Percentiles rank a stretch among this genome's conserved stretches.
These are phyloP conservation scores for Jaculus jaculus DNA, from an alignment of 2,113 vertebrate genomes.

Conservation along the genomic window DNA sequence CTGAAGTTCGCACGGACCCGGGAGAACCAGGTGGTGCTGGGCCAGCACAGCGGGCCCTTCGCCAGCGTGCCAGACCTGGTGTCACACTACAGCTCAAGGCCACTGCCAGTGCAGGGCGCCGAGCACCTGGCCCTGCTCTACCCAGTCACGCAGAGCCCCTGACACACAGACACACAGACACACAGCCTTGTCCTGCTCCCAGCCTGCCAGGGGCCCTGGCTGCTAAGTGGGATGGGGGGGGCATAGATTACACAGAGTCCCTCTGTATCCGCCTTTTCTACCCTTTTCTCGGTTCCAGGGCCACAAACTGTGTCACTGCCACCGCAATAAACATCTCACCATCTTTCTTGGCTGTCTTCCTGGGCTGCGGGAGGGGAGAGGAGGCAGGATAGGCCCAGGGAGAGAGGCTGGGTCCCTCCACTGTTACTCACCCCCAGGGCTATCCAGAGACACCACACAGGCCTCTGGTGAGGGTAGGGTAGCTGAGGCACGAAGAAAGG, in stretches of 20 bases:
- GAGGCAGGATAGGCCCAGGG: neutral
- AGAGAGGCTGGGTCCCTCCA: neutral
- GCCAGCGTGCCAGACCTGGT: conserved; percentile 92
- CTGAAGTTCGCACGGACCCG: conserved; percentile 92
- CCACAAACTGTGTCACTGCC: neutral
- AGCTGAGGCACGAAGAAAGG: neutral
- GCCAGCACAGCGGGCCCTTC: conserved; percentile 94
- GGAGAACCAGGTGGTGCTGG: conserved; percentile 90
- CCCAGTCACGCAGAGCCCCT: conserved; percentile 90
- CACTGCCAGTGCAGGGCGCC: conserved; percentile 92
- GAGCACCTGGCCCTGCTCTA: conserved; percentile 93
- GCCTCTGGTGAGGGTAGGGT: too few species aligned
- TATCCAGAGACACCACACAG: neutral
- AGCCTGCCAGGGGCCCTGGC: neutral
- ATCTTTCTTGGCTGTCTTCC: neutral
- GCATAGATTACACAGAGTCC: neutral
- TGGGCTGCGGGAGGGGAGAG: neutral
- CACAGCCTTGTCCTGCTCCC: neutral
- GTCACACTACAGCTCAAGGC: conserved; percentile 91
- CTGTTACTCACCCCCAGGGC: neutral
- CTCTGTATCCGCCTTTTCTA: accelerated
- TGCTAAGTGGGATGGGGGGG: too few species aligned
- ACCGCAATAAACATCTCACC: conserved; percentile 48
- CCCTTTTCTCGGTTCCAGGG: too few species aligned
- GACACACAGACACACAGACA: conserved; percentile 50